Conservation (phyloP, 2,888 invertebrate genomes). For the Theretra japonica region DNA sequence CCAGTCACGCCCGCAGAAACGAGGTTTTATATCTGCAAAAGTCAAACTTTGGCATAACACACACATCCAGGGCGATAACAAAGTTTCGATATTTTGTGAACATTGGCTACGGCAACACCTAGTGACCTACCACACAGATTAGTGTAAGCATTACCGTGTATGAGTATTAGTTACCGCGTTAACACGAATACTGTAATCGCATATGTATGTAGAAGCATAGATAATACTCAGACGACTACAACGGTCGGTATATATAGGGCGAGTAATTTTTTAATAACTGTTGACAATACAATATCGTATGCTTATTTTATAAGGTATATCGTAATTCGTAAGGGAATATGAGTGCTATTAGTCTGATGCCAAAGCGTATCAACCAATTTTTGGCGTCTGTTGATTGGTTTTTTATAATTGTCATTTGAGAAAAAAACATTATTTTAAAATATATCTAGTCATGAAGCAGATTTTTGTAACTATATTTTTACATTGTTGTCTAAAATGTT, state of each 20-base stretch:
- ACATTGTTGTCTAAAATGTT: slow-evolving; percentile 48
- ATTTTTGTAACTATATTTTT: slow-evolving; percentile 58
- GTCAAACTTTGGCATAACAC: slow-evolving; percentile 74
- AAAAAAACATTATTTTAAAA: slow-evolving; percentile 33
- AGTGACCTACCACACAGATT: slow-evolving; percentile 31
- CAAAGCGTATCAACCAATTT: slow-evolving; percentile 32
- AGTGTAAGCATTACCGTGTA: slow-evolving; percentile 49
- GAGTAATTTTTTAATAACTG: slow-evolving; percentile 72
- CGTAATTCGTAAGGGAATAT: slow-evolving; percentile 35
- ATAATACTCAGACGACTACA: slow-evolving; percentile 69
- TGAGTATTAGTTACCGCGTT: slow-evolving; percentile 65
- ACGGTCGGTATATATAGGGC: slow-evolving; percentile 74
- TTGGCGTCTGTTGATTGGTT: slow-evolving; percentile 40
- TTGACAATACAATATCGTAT: slow-evolving; percentile 80
- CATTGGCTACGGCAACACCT: slow-evolving; percentile 46
- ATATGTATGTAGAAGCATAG: slow-evolving; percentile 37
- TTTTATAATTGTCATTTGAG: slow-evolving; percentile 43
- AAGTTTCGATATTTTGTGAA: slow-evolving; percentile 78
- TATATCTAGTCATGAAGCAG: slow-evolving; percentile 71
- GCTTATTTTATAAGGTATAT: slow-evolving; percentile 67
- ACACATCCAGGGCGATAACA: slow-evolving; percentile 56
- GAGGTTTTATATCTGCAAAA: slow-evolving; percentile 64
- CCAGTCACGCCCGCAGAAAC: not conserved
- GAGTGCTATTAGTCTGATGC: slow-evolving; percentile 57
- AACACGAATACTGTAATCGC: slow-evolving; percentile 40